These are phyloP conservation scores for Regulus satrapa DNA, from an alignment of 2,113 vertebrate genomes.

Conservation along the genomic window DNA sequence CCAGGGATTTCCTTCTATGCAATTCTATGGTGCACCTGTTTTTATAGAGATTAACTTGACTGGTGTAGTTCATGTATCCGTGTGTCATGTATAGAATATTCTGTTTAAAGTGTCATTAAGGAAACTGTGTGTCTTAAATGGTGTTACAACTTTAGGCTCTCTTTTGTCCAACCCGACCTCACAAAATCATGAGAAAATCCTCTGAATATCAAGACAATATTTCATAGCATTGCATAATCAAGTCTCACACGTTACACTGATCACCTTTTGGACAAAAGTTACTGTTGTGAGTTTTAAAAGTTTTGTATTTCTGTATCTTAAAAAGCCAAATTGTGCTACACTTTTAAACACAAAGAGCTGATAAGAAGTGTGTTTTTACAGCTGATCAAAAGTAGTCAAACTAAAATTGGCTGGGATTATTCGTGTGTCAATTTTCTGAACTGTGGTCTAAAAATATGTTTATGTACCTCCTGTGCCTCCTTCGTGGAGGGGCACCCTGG, in stretches of 20 bases:
- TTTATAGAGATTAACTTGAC: neutral
- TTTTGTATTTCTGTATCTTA: neutral
- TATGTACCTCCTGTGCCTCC: neutral
- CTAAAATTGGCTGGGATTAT: neutral
- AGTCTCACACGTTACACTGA: neutral
- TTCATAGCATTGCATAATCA: neutral
- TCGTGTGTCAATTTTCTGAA: neutral
- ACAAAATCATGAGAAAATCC: neutral
- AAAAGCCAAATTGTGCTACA: neutral
- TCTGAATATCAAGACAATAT: neutral
- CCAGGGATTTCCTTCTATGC: constrained; percentile 63
- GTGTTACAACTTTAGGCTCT: neutral
- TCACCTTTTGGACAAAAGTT: neutral
- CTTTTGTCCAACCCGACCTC: neutral
- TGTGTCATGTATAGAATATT: neutral
- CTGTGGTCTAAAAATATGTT: neutral
- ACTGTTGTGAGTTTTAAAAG: neutral
- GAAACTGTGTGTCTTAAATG: neutral
- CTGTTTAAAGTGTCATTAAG: neutral
- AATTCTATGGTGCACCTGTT: constrained; percentile 28
- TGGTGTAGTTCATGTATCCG: neutral
- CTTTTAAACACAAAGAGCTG: neutral
- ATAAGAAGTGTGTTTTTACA: neutral
- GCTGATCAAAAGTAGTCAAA: neutral
- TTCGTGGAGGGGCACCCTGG: neutral